Base-by-base conservation (phyloP, 92 coral and sea anemone genomes). In the Parazoanthus atlanticus region DNA sequence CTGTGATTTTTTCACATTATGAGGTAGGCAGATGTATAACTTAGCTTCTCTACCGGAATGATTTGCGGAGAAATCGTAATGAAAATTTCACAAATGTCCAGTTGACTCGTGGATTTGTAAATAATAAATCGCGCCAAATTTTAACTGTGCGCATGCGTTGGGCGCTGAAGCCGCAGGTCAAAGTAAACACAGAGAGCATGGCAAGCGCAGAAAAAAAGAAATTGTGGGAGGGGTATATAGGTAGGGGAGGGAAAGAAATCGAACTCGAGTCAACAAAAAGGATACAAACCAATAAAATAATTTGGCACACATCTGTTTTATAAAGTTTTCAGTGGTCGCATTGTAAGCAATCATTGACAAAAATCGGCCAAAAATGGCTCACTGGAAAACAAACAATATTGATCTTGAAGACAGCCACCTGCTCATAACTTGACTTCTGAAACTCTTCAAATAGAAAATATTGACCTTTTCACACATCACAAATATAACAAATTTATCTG, bases 81-180 rank as follows among this genome's bases (percentile, higher is more conserved):
- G 33, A 36, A 67, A 82, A 43, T n/a, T 21, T 84, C 31, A 26
- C 61, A 29, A 71, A 84, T 69, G 87, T 70, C 67, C 87, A 84
- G 69, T 84, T 47, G 78, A 84, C 77, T 84, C 87, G 87, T 84
- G 87, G 87, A 84, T 88, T 93, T 88, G 94, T 95, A 90, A 95
- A 95, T 95, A 90, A 95, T 95, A 93, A 79, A 95, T 93, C 93
- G 98, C 97, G 97, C 97, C 97, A 94, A 92, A 92, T 76, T 29
- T 74, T n/a, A 26, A 70, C 36, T 75, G 6, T 88, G 79, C 96
- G 96, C 98, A 92, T 95, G 98, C 96, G 93, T 79, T 26, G 46
- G 78, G n/a, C 25, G 54, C 67, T 84, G 32, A 43, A 46, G 28
- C 87, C 78, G 87, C 87, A 46, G 61, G 33, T 40, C 86, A 34